Base-by-base conservation (phyloP, 2,888 invertebrate species). In the Cataglyphis rosenhaueri region DNA sequence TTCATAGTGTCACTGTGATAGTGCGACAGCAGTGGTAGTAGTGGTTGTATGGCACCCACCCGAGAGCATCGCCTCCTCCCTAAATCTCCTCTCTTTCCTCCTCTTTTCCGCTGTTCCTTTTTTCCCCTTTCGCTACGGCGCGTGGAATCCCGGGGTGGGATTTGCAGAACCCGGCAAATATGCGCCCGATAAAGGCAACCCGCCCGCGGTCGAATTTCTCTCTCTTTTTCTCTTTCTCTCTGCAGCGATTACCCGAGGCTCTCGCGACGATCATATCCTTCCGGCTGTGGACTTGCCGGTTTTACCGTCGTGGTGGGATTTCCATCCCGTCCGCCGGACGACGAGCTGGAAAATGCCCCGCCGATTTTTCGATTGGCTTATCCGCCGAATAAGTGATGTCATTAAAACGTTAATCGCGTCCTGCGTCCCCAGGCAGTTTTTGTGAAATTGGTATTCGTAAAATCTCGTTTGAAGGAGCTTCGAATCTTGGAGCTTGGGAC, bases 111-210 rank as follows among this genome's bases (percentile, higher is more conserved):
- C 65, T 41, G 73, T 52, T 44, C 65, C 32, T 62, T 62, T 82
- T 84, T 82, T 78, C 82, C 82, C 64, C 75, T 75, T 65, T 66
- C 68, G 75, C 55, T 83, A 71, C 84, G 83, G 61, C 76, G 64
- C 83, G 82, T 38, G 81, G 85, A 87, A 89, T 88, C 86, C 87
- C 84, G 68, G 84, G 79, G 84, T 86, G 88, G 91, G 89, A 91
- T 87, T 90, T 91, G 87, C 89, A 88, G 87, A 85, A 88, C 79
- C 85, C 88, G 87, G 91, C 91, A 90, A 90, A 90, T 90, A 91
- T 90, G 90, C 90, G 85, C 76, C 85, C 89, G 89, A 89, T 87
- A 90, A 90, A 88, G 88, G 85, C 87, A 88, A 87, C 85, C 87
- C 90, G 83, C 84, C 87, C 85, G 81, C 66, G 81, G 83, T 71